Percentiles rank a stretch among this genome's conserved stretches.
Conservation (phyloP, 2,797 vertebrate genomes). For the Enteromius trimaculatus region DNA sequence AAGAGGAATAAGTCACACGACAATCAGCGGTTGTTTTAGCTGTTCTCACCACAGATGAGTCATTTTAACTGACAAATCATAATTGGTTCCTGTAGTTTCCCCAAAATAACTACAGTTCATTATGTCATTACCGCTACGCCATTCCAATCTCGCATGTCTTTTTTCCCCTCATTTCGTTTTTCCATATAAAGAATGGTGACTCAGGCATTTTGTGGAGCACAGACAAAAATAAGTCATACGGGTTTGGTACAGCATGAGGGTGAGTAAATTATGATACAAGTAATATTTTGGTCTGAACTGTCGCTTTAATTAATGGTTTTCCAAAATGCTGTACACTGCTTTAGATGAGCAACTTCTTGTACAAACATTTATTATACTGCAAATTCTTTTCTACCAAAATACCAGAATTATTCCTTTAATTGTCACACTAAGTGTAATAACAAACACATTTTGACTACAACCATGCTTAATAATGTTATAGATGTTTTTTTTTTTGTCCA, state of each 20-base stretch:
- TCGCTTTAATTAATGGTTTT: neutral
- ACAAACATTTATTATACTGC: neutral
- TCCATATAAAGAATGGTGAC: neutral
- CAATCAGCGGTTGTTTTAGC: neutral
- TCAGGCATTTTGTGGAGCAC: neutral
- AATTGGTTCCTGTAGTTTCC: neutral
- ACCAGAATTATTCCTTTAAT: neutral
- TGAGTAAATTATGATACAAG: slow-evolving; percentile 1
- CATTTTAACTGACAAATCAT: neutral
- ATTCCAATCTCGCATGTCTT: neutral
- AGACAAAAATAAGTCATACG: neutral
- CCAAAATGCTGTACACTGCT: neutral
- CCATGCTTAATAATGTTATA: neutral
- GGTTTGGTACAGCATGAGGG: neutral
- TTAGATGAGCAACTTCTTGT: neutral
- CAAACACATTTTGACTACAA: neutral
- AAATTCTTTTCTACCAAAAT: neutral
- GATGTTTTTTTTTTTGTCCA: neutral
- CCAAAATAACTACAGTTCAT: neutral
- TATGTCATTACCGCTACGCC: neutral
- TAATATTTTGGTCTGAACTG: neutral
- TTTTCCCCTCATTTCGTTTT: neutral
- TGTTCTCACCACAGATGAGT: neutral
- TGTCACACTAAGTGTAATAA: neutral
- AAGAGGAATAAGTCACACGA: neutral